phyloP scores from a whole-genome alignment of 2,113 vertebrate genomes.

The Machaerirhynchus nigripectus region DNA sequence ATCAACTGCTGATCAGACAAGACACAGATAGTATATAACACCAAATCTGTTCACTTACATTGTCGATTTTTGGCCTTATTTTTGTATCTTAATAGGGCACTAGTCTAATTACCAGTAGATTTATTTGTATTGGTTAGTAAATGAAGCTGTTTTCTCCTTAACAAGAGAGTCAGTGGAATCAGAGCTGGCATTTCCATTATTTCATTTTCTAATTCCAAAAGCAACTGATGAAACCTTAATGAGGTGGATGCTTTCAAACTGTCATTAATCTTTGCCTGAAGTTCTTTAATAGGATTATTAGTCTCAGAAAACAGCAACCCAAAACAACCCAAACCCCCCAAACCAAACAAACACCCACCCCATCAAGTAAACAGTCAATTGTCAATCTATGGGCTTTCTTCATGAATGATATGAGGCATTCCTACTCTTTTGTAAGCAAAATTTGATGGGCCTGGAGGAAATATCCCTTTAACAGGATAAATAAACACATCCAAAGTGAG shows the following conservation, averaged over 20 bases:
- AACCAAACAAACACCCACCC: background rate
- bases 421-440: background rate
- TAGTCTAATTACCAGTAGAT: slow-evolving; percentile 6
- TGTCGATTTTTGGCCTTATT: background rate
- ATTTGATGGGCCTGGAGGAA: background rate
- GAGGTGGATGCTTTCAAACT: background rate
- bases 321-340: background rate
- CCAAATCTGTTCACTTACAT: background rate
- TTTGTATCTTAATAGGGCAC: background rate
- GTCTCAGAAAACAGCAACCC: background rate
- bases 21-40: background rate
- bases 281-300: slow-evolving; percentile 7
- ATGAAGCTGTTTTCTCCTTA: background rate
- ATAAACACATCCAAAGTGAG: background rate
- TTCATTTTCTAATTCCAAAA: slow-evolving; percentile 36
- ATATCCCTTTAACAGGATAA: background rate
- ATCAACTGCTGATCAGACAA: background rate
- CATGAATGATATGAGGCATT: background rate
- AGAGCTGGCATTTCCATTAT: slow-evolving; percentile 9
- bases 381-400: background rate
- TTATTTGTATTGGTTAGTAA: slow-evolving; percentile 34
- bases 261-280: slow-evolving; percentile 2
- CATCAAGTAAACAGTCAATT: background rate
- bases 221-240: slow-evolving; percentile 4
- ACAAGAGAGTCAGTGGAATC: background rate